Percentiles rank a stretch among this genome's conserved stretches.
These are phyloP conservation scores for Rhipidura dahli DNA, from an alignment of 2,113 vertebrate species.

Conservation along the genomic window DNA sequence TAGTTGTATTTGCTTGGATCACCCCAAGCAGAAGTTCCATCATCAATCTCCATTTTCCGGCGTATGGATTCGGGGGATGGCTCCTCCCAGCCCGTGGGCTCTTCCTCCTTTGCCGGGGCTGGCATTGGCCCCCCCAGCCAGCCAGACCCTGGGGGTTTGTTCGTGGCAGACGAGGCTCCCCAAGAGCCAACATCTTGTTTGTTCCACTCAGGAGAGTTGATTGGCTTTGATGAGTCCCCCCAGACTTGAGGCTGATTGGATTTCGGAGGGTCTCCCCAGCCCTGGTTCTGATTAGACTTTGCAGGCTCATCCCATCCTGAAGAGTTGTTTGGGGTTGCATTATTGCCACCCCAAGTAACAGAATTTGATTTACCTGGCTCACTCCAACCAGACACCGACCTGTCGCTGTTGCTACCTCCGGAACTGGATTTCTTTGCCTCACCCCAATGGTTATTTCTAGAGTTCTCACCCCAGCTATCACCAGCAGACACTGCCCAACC, in stretches of 20 bases:
- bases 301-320: conserved; percentile 82
- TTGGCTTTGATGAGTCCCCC: conserved; percentile 82
- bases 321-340: conserved; percentile 75
- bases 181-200: conserved; percentile 85
- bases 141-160: conserved; percentile 74
- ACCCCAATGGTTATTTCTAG: conserved; percentile 87
- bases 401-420: conserved; percentile 86
- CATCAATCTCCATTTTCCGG: conserved; percentile 95
- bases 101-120: conserved; percentile 82
- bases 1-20: conserved; percentile 88
- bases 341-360: conserved; percentile 84
- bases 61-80: conserved; percentile 94
- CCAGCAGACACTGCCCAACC: conserved; percentile 78
- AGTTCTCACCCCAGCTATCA: conserved; percentile 79
- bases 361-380: conserved; percentile 82
- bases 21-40: conserved; percentile 97
- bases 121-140: conserved; percentile 91
- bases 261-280: conserved; percentile 86
- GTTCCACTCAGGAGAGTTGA: conserved; percentile 86
- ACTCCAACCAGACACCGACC: conserved; percentile 90
- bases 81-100: conserved; percentile 93
- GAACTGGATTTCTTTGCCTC: conserved; percentile 87
- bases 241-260: conserved; percentile 78
- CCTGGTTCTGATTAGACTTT: conserved; percentile 80
- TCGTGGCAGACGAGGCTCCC: conserved; percentile 67